These are phyloP conservation scores for Oreochromis mossambicus DNA, from an alignment of 2,797 vertebrate genomes.

Conservation along the genomic window DNA sequence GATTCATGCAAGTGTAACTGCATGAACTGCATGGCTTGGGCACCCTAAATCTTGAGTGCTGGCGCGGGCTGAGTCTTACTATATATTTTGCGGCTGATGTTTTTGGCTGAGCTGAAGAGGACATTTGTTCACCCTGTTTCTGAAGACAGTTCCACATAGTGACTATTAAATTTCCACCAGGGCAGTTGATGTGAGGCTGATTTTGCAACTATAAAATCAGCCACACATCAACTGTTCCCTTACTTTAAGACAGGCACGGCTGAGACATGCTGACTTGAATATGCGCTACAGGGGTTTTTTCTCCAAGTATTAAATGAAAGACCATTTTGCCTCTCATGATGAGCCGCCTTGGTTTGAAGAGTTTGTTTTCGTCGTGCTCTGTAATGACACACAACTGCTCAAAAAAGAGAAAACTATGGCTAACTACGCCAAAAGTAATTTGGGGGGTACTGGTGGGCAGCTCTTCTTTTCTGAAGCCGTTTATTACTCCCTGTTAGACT, in stretches of 20 bases:
- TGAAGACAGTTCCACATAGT: not conserved
- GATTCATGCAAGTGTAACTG: not conserved
- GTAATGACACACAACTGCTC: not conserved
- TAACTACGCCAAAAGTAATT: not conserved
- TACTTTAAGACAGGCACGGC: not conserved
- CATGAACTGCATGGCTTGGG: not conserved
- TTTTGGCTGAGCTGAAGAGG: no score
- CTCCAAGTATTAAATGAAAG: not conserved
- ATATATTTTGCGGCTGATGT: not conserved
- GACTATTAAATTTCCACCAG: not conserved
- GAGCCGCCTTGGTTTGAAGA: not conserved
- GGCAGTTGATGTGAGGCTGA: not conserved
- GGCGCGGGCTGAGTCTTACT: not conserved
- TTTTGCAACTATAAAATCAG: not conserved
- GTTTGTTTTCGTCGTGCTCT: not conserved
- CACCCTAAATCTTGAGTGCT: not conserved
- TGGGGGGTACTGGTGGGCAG: not conserved
- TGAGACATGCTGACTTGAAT: not conserved
- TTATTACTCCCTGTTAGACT: not conserved
- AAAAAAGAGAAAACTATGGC: not conserved
- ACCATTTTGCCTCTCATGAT: not conserved
- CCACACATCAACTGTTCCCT: not conserved
- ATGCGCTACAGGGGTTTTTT: not conserved
- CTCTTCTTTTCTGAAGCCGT: not conserved
- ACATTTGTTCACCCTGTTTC: not conserved